Conservation (phyloP, 2,113 vertebrate species). For the Caracal caracal region DNA sequence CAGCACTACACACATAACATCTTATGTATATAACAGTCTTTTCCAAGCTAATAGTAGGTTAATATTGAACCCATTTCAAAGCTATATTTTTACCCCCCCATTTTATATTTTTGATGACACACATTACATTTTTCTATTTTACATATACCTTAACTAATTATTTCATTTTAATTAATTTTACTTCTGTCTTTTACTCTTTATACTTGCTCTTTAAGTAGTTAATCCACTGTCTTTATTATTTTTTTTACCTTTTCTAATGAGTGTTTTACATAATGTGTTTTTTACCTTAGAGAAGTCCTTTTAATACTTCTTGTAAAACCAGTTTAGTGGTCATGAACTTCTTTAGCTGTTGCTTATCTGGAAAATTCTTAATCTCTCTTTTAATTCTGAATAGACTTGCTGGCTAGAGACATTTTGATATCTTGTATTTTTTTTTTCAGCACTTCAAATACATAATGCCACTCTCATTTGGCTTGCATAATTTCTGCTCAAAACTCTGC, state of each 20-base stretch:
- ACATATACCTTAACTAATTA: background rate
- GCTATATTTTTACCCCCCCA: background rate
- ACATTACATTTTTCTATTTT: background rate
- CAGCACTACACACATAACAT: background rate
- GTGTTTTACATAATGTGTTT: background rate
- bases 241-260: background rate
- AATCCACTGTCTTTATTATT: background rate
- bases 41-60: background rate
- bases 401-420: background rate
- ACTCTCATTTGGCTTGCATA: background rate
- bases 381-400: background rate
- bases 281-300: background rate
- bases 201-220: background rate
- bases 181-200: background rate
- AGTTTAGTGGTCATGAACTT: background rate
- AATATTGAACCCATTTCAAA: background rate
- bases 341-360: background rate
- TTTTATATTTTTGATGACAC: background rate
- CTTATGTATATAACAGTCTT: background rate
- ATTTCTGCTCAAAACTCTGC: background rate
- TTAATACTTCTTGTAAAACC: background rate
- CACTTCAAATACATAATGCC: background rate
- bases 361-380: background rate
- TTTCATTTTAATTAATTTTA: background rate
- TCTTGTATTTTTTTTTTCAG: background rate